Conservation (phyloP, 2,113 vertebrate species). For the Xyrauchen texanus region DNA sequence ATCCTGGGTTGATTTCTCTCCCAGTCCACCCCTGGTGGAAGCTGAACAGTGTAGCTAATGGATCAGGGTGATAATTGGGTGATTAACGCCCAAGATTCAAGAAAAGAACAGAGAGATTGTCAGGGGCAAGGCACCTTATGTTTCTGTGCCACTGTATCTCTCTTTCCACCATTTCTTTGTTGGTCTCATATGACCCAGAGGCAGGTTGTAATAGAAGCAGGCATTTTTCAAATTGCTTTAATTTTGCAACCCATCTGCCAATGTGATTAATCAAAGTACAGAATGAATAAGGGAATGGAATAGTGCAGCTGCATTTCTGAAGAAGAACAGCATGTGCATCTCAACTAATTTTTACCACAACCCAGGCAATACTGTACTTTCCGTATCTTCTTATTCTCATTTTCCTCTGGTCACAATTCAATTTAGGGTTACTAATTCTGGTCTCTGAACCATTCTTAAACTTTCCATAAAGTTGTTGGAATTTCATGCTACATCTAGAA, state of each 20-base stretch:
- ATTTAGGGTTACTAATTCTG: too few relatives aligned
- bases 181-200: slow-evolving; percentile 40
- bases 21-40: too few relatives aligned
- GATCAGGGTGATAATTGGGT: slow-evolving; percentile 66
- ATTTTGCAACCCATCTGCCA: slow-evolving; percentile 52
- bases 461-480: too few relatives aligned
- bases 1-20: too few relatives aligned
- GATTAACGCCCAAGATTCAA: slow-evolving; percentile 59
- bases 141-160: slow-evolving; percentile 13
- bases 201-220: slow-evolving; percentile 53
- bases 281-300: slow-evolving; percentile 7
- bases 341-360: neutral
- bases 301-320: slow-evolving; percentile 20
- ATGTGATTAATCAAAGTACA: slow-evolving; percentile 52
- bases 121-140: neutral
- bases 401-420: too few relatives aligned
- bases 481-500: too few relatives aligned
- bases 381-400: too few relatives aligned
- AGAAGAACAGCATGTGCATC: neutral
- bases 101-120: slow-evolving; percentile 48
- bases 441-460: too few relatives aligned
- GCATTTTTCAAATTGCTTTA: slow-evolving; percentile 51
- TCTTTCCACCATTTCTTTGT: slow-evolving; percentile 8
- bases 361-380: neutral
- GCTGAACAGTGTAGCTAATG: slow-evolving; percentile 55